Evolutionary conservation across 2,888 invertebrate genomes (phyloP), one percentile per base, ranked within the genome.

Genomic region (Agrochola litura): DNA sequence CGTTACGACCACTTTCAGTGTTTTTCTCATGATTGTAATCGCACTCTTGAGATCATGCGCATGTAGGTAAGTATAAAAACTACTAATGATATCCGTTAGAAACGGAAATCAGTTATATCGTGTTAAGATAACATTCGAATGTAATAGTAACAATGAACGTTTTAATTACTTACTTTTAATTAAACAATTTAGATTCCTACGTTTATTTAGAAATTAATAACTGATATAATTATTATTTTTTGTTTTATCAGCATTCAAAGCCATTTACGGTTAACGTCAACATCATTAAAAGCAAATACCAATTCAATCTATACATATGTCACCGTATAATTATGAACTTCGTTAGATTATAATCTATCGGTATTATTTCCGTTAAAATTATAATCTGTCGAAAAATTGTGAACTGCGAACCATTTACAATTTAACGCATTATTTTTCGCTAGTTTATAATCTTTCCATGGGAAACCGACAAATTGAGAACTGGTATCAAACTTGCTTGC

Each of bases 21-120:
- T 67, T 63, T 66, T 67, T 49, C 54, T 61, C n/a, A 65, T 37
- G 46, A 2, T 64, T 30, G 1, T 67, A 46, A 83, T 79, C 37
- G 10, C 30, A 46, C 19, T 61, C 5, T 4, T 61, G 14, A 56
- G 60, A 81, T 81, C 66, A 78, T 41, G 30, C 30, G 41, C 49
- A 68, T 41, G 19, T 49, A 14, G 30, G 14, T 66, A 61, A 22
- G n/a, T 10, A 75, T 16, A 60, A 79, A 67, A 63, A 70, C 67
- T 54, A 30, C 46, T 67, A 64, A 82, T 56, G 37, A 46, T 84
- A 65, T 84, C 81, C 81, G 81, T 6, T 81, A 43, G 9, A 25
- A 80, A 80, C 63, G 81, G 73, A 79, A 64, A 81, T 43, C 19
- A 16, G 41, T 25, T 73, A 54, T 41, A 54, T 6, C 22, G 58